These are phyloP conservation scores for Pogonomyrmex barbatus DNA, from an alignment of 1,140 invertebrate genomes.

Conservation along the genomic window DNA sequence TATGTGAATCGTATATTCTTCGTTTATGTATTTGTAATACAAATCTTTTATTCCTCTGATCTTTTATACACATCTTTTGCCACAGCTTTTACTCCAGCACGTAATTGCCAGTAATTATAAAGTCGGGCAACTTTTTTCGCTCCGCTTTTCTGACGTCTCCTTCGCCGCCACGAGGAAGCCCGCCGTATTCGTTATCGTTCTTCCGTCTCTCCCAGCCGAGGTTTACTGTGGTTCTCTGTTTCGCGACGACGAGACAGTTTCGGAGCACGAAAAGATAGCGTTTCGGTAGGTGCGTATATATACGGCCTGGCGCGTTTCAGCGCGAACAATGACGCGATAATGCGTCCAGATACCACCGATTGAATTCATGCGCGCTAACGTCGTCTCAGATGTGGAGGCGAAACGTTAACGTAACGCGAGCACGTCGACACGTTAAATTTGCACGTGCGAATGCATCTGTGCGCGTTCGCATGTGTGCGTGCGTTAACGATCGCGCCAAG, in stretches of 20 bases:
- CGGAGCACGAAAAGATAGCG: conserved; percentile 44
- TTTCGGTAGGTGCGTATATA: conserved; percentile 15
- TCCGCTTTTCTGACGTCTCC: neutral
- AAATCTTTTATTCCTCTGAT: neutral
- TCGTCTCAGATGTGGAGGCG: conserved; percentile 21
- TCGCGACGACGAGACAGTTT: conserved; percentile 16
- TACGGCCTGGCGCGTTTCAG: conserved; percentile 21
- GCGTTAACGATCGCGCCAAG: conserved; percentile 42
- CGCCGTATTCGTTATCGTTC: conserved; percentile 38
- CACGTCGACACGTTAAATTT: conserved; percentile 54
- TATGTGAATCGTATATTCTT: neutral
- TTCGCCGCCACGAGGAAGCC: neutral
- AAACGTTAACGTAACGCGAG: conserved; percentile 39
- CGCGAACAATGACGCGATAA: conserved; percentile 52
- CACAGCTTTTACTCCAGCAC: neutral
- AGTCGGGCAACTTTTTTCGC: neutral
- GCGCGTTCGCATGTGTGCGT: neutral
- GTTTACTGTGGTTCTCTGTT: neutral
- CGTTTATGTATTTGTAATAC: conserved; percentile 3
- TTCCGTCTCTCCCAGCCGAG: conserved; percentile 36
- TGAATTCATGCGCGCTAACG: conserved; percentile 1
- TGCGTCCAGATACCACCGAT: conserved; percentile 36
- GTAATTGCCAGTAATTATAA: conserved; percentile 29
- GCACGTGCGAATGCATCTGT: conserved; percentile 31
- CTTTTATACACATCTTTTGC: neutral